phyloP scores from a whole-genome alignment of 2,888 invertebrate genomes.

The Drosophila paramelanica region DNA sequence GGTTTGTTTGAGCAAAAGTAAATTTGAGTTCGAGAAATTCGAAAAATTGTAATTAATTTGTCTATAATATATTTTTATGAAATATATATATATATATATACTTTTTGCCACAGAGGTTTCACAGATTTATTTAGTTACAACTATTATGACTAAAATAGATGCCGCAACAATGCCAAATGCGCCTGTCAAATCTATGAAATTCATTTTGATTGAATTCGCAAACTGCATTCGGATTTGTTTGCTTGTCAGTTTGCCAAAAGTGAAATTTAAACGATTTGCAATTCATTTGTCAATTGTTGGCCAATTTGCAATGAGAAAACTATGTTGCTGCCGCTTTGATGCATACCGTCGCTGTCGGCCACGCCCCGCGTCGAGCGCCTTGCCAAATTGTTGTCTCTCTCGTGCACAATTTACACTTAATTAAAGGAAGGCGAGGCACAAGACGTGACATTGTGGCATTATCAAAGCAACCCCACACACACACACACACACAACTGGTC shows the following conservation, averaged over 20 bases:
- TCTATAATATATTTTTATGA: too few relatives aligned
- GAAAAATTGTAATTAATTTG: too few relatives aligned
- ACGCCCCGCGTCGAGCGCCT: neutral
- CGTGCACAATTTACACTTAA: conserved; percentile 49
- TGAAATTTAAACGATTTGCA: conserved; percentile 39
- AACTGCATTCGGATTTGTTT: conserved; percentile 17
- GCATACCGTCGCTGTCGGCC: neutral
- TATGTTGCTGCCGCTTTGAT: conserved; percentile 13
- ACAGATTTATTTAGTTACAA: too few relatives aligned
- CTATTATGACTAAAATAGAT: neutral
- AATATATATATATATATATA: too few relatives aligned
- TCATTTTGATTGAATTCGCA: conserved; percentile 63
- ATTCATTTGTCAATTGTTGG: conserved; percentile 47
- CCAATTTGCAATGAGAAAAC: conserved; percentile 31
- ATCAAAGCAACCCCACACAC: neutral
- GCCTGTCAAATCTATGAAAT: conserved; percentile 36
- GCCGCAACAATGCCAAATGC: conserved; percentile 5
- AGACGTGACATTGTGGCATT: neutral
- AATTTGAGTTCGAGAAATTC: too few relatives aligned
- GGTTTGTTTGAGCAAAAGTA: too few relatives aligned
- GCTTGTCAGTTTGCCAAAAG: conserved; percentile 54
- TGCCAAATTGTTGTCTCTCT: conserved; percentile 48
- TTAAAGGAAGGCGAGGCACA: conserved; percentile 20
- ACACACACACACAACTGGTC: conserved; percentile 4
- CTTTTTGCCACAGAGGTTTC: too few relatives aligned